Evolutionary conservation across 2,888 invertebrate genomes (phyloP), one percentile per base, ranked within the genome.

Genomic region (Polyploca ridens): DNA sequence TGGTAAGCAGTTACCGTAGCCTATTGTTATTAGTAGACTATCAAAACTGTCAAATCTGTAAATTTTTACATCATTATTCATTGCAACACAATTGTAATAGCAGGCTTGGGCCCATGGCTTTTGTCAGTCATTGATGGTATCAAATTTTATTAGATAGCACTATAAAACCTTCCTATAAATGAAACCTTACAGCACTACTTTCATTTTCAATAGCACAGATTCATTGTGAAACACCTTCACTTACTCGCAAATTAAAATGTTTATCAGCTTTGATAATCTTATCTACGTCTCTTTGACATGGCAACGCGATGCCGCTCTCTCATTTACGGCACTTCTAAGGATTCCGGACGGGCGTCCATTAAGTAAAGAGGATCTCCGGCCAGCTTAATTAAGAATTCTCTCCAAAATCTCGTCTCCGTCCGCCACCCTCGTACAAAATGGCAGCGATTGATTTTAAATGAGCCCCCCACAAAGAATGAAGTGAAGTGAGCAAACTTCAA

Each of bases 351-450:
- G 79, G 81, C 85, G 78, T 88, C 92, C 91, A 93, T 93, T 93
- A 91, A 89, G 79, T 86, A 89, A 90, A 91, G 90, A 92, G 91
- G 88, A 88, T 90, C 85, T 81, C 84, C 83, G 84, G 83, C 85
- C 78, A 84, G 87, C 90, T 93, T 93, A 93, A 93, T 93, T 93
- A 93, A 89, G 91, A 90, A 93, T 93, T 93, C 92, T 83, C 92
- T 92, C 85, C 83, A 80, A 91, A 93, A 91, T 91, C 90, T 89
- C 89, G 85, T 83, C 87, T 84, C 84, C 79, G 81, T 72, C 64
- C 73, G 78, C 84, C 85, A 83, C 88, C 86, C 88, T 84, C 78
- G 81, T 82, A 85, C 85, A 82, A 84, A 89, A 92, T 88, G 86
- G 89, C 87, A 79, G 80, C 90, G 89, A 93, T 93, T 93, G 93